Conservation (phyloP, 2,888 invertebrate species). For the Agrotis puta region DNA sequence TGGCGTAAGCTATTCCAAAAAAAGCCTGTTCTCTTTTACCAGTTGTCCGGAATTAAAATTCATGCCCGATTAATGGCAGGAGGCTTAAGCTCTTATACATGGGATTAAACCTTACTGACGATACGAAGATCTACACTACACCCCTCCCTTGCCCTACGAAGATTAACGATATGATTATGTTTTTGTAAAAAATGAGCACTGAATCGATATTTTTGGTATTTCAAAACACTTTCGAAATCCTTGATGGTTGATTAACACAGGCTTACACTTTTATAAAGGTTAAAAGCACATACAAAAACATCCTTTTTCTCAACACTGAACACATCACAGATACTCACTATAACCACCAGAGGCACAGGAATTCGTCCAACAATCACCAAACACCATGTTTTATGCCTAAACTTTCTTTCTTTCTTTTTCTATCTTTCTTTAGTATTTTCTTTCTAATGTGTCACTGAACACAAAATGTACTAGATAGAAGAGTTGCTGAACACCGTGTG, state of each 20-base stretch:
- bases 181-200: background rate
- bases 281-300: background rate
- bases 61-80: background rate
- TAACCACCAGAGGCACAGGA: conserved; percentile 78
- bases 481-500: conserved; percentile 2
- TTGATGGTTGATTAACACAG: background rate
- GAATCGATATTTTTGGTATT: background rate
- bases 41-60: no score
- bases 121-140: background rate
- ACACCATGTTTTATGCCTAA: conserved; percentile 76
- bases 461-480: background rate
- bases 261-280: background rate
- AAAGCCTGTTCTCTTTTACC: no score
- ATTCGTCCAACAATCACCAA: conserved; percentile 85
- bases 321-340: conserved; percentile 35
- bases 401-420: background rate
- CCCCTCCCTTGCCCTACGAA: background rate
- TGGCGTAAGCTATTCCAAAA: no score
- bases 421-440: background rate
- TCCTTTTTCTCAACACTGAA: background rate
- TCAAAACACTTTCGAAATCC: background rate
- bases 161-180: background rate
- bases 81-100: background rate
- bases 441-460: no score
- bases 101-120: background rate